These are phyloP conservation scores for Drosophila biarmipes DNA, from an alignment of 1,140 invertebrate species.

Conservation along the genomic window DNA sequence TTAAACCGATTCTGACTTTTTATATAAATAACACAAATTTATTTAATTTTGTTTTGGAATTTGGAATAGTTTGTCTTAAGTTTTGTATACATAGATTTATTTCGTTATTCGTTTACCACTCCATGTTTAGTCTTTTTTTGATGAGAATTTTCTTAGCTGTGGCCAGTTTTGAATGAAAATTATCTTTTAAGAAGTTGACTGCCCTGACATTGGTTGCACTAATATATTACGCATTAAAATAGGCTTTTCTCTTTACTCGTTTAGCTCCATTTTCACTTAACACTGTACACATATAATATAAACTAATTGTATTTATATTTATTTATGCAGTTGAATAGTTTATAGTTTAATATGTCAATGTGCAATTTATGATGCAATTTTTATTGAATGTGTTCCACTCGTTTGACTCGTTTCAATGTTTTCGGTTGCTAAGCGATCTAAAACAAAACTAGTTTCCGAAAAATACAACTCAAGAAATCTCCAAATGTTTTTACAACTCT, in stretches of 20 bases:
- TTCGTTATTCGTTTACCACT: constrained; percentile 59
- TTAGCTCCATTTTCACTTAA: constrained; percentile 78
- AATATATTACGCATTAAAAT: constrained; percentile 65
- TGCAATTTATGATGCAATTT: constrained; percentile 50
- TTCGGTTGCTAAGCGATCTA: constrained; percentile 39
- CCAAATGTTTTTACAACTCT: constrained; percentile 45
- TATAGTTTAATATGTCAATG: constrained; percentile 39
- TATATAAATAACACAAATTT: constrained; percentile 72
- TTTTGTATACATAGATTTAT: constrained; percentile 66
- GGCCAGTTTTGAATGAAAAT: constrained; percentile 37
- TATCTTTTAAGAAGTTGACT: constrained; percentile 53
- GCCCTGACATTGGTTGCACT: constrained; percentile 63
- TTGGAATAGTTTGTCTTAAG: constrained; percentile 66
- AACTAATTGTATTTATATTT: constrained; percentile 73
- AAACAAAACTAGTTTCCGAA: constrained; percentile 30
- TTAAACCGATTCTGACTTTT: constrained; percentile 60
- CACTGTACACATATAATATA: constrained; percentile 82
- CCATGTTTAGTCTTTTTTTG: constrained; percentile 65
- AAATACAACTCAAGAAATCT: constrained; percentile 37
- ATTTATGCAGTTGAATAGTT: constrained; percentile 59
- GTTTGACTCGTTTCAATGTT: constrained; percentile 19
- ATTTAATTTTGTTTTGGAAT: constrained; percentile 53
- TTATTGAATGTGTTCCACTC: constrained; percentile 26
- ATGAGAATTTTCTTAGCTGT: constrained; percentile 45
- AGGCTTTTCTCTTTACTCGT: constrained; percentile 60